These are phyloP conservation scores for Nemoura dubitans DNA, from an alignment of 2,888 invertebrate species.

Conservation along the genomic window DNA sequence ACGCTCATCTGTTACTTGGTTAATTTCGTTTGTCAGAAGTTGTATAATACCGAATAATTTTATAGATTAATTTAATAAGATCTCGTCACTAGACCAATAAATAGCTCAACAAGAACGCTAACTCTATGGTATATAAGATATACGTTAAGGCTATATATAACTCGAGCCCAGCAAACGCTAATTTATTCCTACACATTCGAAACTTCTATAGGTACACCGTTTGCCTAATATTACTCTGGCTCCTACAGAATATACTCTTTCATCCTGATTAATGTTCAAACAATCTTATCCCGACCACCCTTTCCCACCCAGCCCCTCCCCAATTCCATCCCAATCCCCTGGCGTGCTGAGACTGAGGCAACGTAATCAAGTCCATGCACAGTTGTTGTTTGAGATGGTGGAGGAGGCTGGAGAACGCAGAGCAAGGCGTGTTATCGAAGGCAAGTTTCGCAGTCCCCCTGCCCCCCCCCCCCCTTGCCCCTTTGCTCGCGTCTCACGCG, in stretches of 20 bases:
- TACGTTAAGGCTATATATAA: background rate
- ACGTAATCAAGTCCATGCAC: slow-evolving; percentile 37
- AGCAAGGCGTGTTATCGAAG: slow-evolving; percentile 28
- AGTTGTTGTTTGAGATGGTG: slow-evolving; percentile 41
- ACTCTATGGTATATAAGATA: background rate
- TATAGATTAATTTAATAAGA: background rate
- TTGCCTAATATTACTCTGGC: slow-evolving; percentile 32
- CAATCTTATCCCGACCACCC: slow-evolving; percentile 29
- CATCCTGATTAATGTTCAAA: slow-evolving; percentile 42
- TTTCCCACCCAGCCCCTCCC: background rate
- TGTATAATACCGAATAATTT: background rate
- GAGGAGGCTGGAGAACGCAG: background rate
- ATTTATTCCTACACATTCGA: slow-evolving; percentile 27
- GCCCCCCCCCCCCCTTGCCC: background rate
- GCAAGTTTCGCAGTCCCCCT: slow-evolving; percentile 15
- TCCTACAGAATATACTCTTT: slow-evolving; percentile 37
- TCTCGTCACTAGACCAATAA: background rate
- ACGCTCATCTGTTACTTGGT: background rate
- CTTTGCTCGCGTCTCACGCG: background rate
- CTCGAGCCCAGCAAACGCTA: background rate
- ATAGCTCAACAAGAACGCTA: background rate
- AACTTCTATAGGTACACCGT: background rate
- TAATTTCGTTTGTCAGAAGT: background rate
- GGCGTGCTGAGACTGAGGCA: slow-evolving; percentile 41
- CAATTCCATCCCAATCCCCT: slow-evolving; percentile 36